A percentile compares a stretch with the other conserved stretches of the same genome.
These are phyloP conservation scores for Standfussiana lucernea DNA, from an alignment of 2,888 invertebrate species.

Conservation along the genomic window DNA sequence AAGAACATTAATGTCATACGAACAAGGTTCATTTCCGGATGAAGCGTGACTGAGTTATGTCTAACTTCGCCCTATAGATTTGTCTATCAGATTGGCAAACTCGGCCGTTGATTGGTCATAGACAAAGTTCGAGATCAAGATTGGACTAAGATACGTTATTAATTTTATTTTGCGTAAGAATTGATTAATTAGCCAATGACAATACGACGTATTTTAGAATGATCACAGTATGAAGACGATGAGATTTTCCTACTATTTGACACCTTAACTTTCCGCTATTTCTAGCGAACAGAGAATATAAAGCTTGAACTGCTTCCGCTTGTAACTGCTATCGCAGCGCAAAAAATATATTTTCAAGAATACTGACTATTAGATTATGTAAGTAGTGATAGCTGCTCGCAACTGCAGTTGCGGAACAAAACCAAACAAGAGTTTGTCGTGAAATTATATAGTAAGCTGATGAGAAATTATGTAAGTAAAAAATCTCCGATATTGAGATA, in stretches of 20 bases:
- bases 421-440: conserved; percentile 63
- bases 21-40: neutral
- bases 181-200: conserved; percentile 28
- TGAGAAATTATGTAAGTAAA: conserved; percentile 68
- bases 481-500: conserved; percentile 61
- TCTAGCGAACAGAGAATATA: conserved; percentile 21
- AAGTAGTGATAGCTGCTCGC: conserved; percentile 44
- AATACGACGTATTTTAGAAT: conserved; percentile 24
- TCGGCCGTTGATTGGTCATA: neutral
- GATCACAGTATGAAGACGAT: neutral
- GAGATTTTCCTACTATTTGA: conserved; percentile 28
- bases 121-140: neutral
- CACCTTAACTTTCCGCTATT: conserved; percentile 10
- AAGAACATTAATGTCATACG: neutral
- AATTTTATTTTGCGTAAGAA: neutral
- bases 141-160: neutral
- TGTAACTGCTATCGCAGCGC: conserved; percentile 54
- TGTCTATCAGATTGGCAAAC: neutral
- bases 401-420: conserved; percentile 46
- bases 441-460: conserved; percentile 54
- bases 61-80: neutral
- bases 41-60: neutral
- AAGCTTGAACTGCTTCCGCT: conserved; percentile 48
- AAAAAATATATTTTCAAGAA: conserved; percentile 48
- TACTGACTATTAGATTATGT: conserved; percentile 53